phyloP scores from a whole-genome alignment of 2,113 vertebrate genomes.

The Actenoides hombroni region DNA sequence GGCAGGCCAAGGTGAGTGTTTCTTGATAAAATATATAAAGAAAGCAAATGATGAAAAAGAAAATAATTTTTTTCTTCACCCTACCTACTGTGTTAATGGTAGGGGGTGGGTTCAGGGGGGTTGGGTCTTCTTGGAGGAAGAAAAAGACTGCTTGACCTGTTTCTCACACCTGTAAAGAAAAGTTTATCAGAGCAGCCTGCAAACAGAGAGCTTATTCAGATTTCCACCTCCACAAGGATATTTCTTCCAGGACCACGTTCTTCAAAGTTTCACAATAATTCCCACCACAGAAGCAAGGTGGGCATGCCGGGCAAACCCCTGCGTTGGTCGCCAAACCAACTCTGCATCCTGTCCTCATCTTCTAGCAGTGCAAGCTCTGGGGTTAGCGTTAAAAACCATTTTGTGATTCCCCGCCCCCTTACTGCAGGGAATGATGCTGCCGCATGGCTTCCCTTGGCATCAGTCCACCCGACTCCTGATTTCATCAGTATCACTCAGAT shows the following conservation, averaged over 20 bases:
- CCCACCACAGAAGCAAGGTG: background rate
- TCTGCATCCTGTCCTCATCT: background rate
- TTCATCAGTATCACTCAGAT: fast-evolving
- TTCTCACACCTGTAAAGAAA: background rate
- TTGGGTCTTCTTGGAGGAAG: background rate
- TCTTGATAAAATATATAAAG: background rate
- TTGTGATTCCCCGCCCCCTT: background rate
- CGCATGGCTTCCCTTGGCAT: fast-evolving
- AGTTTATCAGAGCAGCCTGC: background rate
- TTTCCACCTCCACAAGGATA: background rate
- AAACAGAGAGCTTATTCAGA: background rate
- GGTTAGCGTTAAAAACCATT: background rate
- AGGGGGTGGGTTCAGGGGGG: background rate
- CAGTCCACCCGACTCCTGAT: background rate
- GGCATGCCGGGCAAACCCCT: background rate
- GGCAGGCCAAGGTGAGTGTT: background rate
- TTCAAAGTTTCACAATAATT: background rate
- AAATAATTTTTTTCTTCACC: background rate
- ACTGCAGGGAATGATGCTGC: background rate
- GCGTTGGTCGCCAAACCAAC: background rate
- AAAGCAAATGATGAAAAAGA: background rate
- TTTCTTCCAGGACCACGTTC: background rate
- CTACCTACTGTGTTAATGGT: background rate
- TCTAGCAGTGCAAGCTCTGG: background rate
- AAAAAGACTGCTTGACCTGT: background rate